Evolutionary conservation across 1,140 invertebrate genomes (phyloP).

Genomic region (Heterodera schachtii): DNA sequence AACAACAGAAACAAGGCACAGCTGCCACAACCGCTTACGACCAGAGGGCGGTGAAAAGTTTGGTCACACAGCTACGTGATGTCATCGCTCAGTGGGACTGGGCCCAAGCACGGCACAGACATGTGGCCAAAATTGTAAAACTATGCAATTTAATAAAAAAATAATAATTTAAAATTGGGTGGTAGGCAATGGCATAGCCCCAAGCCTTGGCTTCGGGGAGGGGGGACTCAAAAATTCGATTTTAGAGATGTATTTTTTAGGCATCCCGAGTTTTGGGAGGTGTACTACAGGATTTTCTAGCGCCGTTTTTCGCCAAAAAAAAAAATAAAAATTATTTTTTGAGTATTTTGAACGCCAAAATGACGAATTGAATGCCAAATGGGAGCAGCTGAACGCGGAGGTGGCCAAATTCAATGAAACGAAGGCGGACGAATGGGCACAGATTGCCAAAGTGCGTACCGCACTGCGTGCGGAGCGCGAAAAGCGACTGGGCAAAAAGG

Average conservation of each 20-base stretch:
- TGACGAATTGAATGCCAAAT: conserved; percentile 7
- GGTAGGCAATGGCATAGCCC: no score
- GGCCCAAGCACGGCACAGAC: conserved; percentile 19
- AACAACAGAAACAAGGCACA: background rate
- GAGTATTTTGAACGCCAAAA: conserved; percentile 27
- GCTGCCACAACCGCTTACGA: background rate
- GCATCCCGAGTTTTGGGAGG: no score
- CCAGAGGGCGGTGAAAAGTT: conserved; percentile 2
- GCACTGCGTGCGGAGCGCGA: conserved; percentile 7
- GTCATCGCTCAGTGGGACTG: conserved; percentile 27
- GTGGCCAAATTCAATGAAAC: conserved; percentile 5
- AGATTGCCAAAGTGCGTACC: conserved; percentile 10
- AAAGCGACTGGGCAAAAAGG: conserved; percentile 14
- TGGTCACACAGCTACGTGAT: conserved; percentile 23
- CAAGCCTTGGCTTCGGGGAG: no score
- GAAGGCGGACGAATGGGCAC: conserved; percentile 24
- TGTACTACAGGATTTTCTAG: no score
- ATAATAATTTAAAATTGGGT: no score
- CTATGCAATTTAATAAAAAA: no score
- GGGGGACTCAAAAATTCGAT: no score
- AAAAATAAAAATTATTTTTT: background rate
- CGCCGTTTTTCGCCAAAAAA: background rate
- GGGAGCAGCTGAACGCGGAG: conserved; percentile 19
- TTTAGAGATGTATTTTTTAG: no score
- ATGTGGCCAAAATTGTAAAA: conserved; percentile 22